Evolutionary conservation across 2,888 invertebrate genomes (phyloP).

Genomic region (Carcina quercana): DNA sequence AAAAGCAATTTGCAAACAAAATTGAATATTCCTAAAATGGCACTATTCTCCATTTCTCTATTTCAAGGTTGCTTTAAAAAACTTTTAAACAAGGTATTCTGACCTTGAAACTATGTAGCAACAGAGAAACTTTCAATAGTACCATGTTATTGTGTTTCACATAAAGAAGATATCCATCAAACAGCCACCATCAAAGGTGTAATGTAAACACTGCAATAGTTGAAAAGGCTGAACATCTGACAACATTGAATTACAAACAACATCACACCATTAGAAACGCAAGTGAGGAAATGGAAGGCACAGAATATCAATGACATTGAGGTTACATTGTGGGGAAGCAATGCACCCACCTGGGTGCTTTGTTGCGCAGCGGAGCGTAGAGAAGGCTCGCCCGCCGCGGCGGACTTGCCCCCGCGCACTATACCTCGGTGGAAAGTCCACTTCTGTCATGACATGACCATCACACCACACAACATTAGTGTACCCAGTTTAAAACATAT

Average conservation of each 20-base stretch:
- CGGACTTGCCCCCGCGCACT: conserved; percentile 79
- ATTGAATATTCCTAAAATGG: too few relatives aligned
- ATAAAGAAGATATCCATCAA: too few relatives aligned
- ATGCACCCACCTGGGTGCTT: conserved; percentile 72
- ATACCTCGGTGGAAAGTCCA: conserved; percentile 88
- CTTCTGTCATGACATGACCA: conserved; percentile 76
- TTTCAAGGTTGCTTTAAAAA: too few relatives aligned
- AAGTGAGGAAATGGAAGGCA: conserved; percentile 39
- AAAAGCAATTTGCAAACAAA: too few relatives aligned
- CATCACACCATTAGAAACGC: conserved; percentile 15
- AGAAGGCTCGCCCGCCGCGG: conserved; percentile 66
- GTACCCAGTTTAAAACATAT: conserved; percentile 5
- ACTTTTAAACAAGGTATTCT: too few relatives aligned
- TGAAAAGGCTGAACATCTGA: too few relatives aligned
- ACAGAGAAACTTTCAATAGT: too few relatives aligned
- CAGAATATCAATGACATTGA: conserved; percentile 41
- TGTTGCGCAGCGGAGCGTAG: conserved; percentile 57
- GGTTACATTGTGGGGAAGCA: conserved; percentile 31
- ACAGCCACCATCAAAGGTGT: conserved; percentile 5
- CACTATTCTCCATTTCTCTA: too few relatives aligned
- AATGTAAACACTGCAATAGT: too few relatives aligned
- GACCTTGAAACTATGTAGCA: too few relatives aligned
- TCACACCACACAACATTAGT: conserved; percentile 24
- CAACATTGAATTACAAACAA: conserved; percentile 24
- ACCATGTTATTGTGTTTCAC: too few relatives aligned